phyloP scores from a whole-genome alignment of 2,888 invertebrate genomes.

The Eilema sororculum region DNA sequence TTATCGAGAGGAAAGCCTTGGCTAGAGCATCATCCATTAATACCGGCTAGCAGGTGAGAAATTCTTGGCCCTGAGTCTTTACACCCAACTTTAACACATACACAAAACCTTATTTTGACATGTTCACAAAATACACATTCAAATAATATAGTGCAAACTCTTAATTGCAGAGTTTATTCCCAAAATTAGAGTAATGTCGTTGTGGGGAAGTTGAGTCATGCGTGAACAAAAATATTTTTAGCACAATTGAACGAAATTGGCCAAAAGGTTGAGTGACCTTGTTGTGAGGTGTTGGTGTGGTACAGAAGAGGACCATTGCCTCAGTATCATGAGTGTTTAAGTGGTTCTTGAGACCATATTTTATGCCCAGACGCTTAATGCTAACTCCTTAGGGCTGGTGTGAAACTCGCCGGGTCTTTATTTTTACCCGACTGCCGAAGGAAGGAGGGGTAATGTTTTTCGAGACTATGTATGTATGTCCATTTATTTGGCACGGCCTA shows the following conservation, averaged over 20 bases:
- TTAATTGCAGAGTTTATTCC: constrained; percentile 31
- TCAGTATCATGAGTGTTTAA: constrained; percentile 54
- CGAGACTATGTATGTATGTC: too few relatives aligned
- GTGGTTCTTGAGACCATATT: constrained; percentile 57
- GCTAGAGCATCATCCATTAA: background rate
- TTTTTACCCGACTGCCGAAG: too few relatives aligned
- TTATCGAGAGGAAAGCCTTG: too few relatives aligned
- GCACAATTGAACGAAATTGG: constrained; percentile 57
- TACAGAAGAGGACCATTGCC: constrained; percentile 37
- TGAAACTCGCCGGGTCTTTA: constrained; percentile 39
- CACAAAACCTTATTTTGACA: background rate
- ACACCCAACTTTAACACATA: background rate
- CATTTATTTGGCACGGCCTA: too few relatives aligned
- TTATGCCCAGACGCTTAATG: constrained; percentile 65
- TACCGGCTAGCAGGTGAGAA: too few relatives aligned
- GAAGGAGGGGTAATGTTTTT: too few relatives aligned
- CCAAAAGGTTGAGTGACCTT: constrained; percentile 50
- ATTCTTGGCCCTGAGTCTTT: too few relatives aligned
- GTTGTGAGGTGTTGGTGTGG: constrained; percentile 24
- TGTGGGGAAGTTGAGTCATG: constrained; percentile 46
- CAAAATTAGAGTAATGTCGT: constrained; percentile 37
- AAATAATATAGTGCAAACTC: constrained; percentile 26
- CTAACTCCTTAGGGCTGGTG: constrained; percentile 37
- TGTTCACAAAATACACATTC: constrained; percentile 5
- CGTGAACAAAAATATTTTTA: constrained; percentile 33